Evolutionary conservation across 2,797 vertebrate genomes (phyloP), one percentile per base, ranked within the genome.

Genomic region (Myiothlypis chrysogaster): DNA sequence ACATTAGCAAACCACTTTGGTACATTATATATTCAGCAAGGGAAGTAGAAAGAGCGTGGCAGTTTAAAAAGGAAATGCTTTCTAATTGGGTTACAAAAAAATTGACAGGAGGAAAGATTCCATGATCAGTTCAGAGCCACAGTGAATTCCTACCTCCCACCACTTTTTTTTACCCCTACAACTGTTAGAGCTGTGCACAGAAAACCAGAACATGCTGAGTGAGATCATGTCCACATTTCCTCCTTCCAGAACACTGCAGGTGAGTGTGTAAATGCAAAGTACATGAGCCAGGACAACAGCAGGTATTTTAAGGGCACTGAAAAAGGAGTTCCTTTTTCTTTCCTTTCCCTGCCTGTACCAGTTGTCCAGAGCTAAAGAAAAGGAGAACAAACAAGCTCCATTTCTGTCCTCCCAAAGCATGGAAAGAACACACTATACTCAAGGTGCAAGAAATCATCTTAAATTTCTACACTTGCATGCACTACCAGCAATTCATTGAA

Each of bases 1-100:
- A 49, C 52, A 89, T 92, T 81, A 96, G 69, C 57, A 91, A 88
- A 94, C 35, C 65, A 75, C 85, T 93, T 80, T 37, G 81, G 68
- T 47, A 89, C 35, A 80, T 83, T 70, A 70, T 27, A 64, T 53
- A 93, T 89, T 85, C 81, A 91, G 68, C 35, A 79, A 70, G 60
- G 87, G 60, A 46, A 87, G 27, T 10, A 27, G 64, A 76, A 80
- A 63, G 72, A 85, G 44, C 8, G 13, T 50, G 30, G 73, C 15
- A 52, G 27, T 56, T 87, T 47, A 35, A 70, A 73, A 81, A 70
- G n/a, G 37, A 81, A 69, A 15, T 4, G 14, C 1, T 39, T 60
- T 66, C 68, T 60, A 83, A 80, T 3, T 43, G n/a, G 7, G 22
- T 46, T 81, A 70, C 61, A 52, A 83, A 87, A 87, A 90, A 91